These are phyloP conservation scores for Bothrops alternatus DNA, from an alignment of 2,797 vertebrate species.

Conservation along the genomic window DNA sequence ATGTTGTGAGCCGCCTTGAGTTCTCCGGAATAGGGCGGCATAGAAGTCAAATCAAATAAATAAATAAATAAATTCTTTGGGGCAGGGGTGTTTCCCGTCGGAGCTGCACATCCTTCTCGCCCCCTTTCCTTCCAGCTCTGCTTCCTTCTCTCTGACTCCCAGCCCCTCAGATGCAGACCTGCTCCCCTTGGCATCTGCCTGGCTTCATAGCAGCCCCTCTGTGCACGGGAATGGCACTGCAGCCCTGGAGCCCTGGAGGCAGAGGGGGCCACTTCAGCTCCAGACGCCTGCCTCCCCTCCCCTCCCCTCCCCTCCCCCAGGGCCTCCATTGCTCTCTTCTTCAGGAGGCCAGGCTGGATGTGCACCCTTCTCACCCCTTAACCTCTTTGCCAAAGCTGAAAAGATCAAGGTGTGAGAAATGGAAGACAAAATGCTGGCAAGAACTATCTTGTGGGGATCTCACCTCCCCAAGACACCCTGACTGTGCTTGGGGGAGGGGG, in stretches of 20 bases:
- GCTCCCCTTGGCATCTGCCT: conserved; percentile 39
- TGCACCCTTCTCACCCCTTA: too few species aligned
- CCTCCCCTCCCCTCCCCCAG: too few species aligned
- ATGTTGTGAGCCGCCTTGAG: too few species aligned
- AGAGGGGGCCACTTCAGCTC: not conserved
- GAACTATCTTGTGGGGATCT: not conserved
- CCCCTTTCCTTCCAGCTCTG: not conserved
- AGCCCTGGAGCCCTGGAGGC: not conserved
- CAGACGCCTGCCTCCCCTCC: not conserved
- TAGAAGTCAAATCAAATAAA: too few species aligned
- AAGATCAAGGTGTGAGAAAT: not conserved
- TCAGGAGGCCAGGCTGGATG: not conserved
- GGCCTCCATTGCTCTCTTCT: not conserved
- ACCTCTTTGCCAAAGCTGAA: not conserved
- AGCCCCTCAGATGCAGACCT: conserved; percentile 48
- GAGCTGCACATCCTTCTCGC: not conserved
- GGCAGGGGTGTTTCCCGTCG: not conserved
- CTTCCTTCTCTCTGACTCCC: conserved; percentile 40
- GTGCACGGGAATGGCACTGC: rapidly evolving
- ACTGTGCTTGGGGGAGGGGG: not conserved
- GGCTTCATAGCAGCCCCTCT: not conserved
- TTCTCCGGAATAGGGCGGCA: too few species aligned
- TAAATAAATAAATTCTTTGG: too few species aligned
- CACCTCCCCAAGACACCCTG: not conserved
- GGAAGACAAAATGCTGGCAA: not conserved